Evolutionary conservation across 2,113 vertebrate species (phyloP), one percentile per base, ranked within the genome.

Genomic region (Poeciliopsis prolifica): DNA sequence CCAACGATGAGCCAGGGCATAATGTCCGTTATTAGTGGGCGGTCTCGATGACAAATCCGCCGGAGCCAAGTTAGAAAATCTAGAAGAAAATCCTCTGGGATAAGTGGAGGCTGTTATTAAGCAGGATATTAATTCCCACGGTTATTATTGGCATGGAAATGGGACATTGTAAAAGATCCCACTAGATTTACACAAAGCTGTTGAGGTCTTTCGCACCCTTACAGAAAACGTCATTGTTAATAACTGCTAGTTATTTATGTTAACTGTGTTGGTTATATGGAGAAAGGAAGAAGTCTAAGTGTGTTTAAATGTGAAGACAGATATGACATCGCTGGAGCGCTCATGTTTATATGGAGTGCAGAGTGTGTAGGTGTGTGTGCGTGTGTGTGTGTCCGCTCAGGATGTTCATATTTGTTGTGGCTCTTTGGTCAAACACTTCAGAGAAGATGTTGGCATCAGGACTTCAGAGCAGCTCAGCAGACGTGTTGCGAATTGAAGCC

Each of bases 361-460:
- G 15, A 61, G 31, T 54, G 8, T 64, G 63, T 69, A 61, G 17
- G 61, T 48, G 42, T 26, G 35, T 26, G 3, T 65, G 8, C 14
- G 37, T 58, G 24, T 64, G 61, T 48, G 42, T 40, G 35, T 19
- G 81, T 79, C 79, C 77, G 81, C 78, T 77, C 68, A 75, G 64
- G 79, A 84, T 81, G 83, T 79, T 87, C 79, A 87, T 90, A 87
- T 90, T 84, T 87, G 85, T 86, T 82, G 81, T 83, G 81, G 72
- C 79, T 79, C 89, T 91, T 86, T 88, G 88, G 92, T 92, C 91
- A 91, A 84, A 91, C 80, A 91, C 86, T 90, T 91, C 87, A 92
- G 85, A 90, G 82, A 78, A 87, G 78, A 72, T 86, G 87, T 85
- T 74, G 79, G 72, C 61, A 17, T 74, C 72, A 67, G 83, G 79